These are phyloP conservation scores for Acronicta psi DNA, from an alignment of 2,888 invertebrate genomes.

Conservation along the genomic window DNA sequence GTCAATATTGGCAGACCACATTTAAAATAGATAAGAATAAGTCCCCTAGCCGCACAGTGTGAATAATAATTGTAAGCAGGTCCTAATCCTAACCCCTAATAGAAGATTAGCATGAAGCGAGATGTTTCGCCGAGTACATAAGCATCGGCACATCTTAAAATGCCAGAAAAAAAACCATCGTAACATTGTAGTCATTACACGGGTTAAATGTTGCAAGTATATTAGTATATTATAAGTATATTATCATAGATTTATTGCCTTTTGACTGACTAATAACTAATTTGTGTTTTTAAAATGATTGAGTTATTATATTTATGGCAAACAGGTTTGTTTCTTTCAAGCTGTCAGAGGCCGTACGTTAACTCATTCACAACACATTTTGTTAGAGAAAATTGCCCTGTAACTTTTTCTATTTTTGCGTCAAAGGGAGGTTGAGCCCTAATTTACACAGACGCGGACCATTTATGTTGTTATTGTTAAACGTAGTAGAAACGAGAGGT, in stretches of 20 bases:
- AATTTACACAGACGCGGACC: conserved; percentile 45
- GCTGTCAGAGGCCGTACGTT: too few relatives aligned
- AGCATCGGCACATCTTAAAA: background rate
- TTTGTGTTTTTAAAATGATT: too few relatives aligned
- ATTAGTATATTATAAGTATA: too few relatives aligned
- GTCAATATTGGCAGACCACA: conserved; percentile 47
- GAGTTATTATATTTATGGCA: too few relatives aligned
- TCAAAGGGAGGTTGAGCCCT: conserved; percentile 40
- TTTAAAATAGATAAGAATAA: conserved; percentile 16
- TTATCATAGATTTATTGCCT: too few relatives aligned
- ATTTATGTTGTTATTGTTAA: conserved; percentile 52
- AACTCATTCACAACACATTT: too few relatives aligned
- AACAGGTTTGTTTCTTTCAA: too few relatives aligned
- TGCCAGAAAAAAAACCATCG: background rate
- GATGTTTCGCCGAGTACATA: too few relatives aligned
- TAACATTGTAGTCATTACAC: background rate
- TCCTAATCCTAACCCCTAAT: too few relatives aligned
- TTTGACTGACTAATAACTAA: too few relatives aligned
- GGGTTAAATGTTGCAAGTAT: conserved; percentile 5
- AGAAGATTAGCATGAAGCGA: too few relatives aligned
- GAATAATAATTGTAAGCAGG: too few relatives aligned
- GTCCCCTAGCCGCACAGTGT: conserved; percentile 1
- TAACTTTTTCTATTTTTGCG: conserved; percentile 48
- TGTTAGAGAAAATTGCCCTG: conserved; percentile 35
- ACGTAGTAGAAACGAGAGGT: conserved; percentile 53